Evolutionary conservation across 1,140 invertebrate genomes (phyloP).

Genomic region (Drosophila ohnishii): DNA sequence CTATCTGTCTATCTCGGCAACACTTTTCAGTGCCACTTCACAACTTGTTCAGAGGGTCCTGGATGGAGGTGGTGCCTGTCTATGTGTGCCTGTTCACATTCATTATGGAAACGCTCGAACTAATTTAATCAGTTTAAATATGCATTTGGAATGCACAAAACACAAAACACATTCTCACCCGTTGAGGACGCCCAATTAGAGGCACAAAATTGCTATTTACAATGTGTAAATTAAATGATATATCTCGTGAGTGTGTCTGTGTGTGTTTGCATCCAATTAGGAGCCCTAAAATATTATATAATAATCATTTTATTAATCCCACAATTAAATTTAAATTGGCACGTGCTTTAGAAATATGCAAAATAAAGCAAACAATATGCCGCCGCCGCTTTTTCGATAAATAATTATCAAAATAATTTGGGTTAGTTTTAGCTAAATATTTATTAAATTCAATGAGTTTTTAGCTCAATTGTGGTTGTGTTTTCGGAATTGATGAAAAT

Average conservation of each 20-base stretch:
- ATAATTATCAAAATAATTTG: constrained; percentile 13
- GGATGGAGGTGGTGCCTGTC: constrained; percentile 2
- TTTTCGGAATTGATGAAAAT: background rate
- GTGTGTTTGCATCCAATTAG: constrained; percentile 39
- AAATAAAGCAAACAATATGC: constrained; percentile 8
- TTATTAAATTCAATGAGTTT: constrained; percentile 11
- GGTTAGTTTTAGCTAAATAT: constrained; percentile 1
- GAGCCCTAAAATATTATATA: constrained; percentile 27
- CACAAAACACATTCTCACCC: background rate
- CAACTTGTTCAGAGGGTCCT: constrained; percentile 32
- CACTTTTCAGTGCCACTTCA: constrained; percentile 61
- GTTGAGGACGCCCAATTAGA: constrained; percentile 45
- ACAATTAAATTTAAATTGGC: constrained; percentile 31
- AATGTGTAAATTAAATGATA: constrained; percentile 56
- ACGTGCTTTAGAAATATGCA: constrained; percentile 6
- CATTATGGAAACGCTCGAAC: constrained; percentile 35
- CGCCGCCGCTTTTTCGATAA: background rate
- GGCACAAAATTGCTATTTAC: constrained; percentile 52
- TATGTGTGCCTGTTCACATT: constrained; percentile 32
- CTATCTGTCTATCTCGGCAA: constrained; percentile 42
- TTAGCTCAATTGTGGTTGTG: constrained; percentile 4
- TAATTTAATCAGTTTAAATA: constrained; percentile 71
- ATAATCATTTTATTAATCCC: constrained; percentile 36
- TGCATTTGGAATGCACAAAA: constrained; percentile 44
- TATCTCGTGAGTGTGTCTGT: constrained; percentile 12